These are phyloP conservation scores for Empis livida DNA, from an alignment of 2,888 invertebrate species.

Conservation along the genomic window DNA sequence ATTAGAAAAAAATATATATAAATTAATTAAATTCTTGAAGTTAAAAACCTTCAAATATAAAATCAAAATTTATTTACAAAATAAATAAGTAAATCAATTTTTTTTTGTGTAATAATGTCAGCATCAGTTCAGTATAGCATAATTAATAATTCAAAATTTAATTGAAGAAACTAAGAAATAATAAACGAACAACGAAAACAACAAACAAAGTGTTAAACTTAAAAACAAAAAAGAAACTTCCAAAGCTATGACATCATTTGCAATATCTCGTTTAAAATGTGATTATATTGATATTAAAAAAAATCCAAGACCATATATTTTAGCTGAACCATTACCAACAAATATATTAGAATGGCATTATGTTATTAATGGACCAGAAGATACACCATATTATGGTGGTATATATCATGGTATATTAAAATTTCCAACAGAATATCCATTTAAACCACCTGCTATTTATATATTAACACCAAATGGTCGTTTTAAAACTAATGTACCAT, in stretches of 20 bases:
- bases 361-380: conserved; percentile 84
- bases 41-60: too few species aligned
- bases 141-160: background rate
- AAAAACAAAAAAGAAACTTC: too few species aligned
- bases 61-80: too few species aligned
- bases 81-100: too few species aligned
- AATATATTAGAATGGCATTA: conserved; percentile 96
- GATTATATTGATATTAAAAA: conserved; percentile 83
- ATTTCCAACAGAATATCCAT: conserved; percentile 89
- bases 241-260: conserved; percentile 20
- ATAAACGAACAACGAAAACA: too few species aligned
- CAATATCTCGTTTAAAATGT: conserved; percentile 71
- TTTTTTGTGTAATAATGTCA: too few species aligned
- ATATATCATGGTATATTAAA: conserved; percentile 80
- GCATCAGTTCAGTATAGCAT: background rate
- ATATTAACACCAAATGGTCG: conserved; percentile 93
- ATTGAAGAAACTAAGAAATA: too few species aligned
- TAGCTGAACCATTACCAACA: conserved; percentile 80
- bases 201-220: too few species aligned
- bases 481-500: conserved; percentile 68
- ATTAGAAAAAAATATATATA: too few species aligned
- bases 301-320: conserved; percentile 87
- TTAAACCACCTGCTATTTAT: conserved; percentile 88
- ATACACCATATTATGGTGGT: conserved; percentile 81
- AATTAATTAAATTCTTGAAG: too few species aligned